Base-by-base conservation (phyloP, 2,888 invertebrate species). In the Osedax frankpressi region DNA sequence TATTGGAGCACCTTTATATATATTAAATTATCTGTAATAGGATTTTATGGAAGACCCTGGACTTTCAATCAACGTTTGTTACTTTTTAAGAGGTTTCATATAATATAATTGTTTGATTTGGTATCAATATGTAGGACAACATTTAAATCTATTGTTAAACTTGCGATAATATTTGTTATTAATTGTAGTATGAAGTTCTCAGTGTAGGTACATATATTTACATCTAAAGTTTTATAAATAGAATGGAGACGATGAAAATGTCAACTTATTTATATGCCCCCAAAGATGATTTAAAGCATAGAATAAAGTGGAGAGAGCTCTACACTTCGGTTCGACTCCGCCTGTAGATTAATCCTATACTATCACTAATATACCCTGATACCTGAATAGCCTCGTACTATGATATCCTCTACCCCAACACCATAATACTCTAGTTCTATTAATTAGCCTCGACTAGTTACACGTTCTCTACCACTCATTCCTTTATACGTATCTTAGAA, bases 181-280 rank as follows among this genome's bases (percentile, higher is more conserved):
- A n/a, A n/a, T n/a, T n/a, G n/a, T n/a, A n/a, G n/a, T n/a, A n/a
- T n/a, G n/a, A n/a, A n/a, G n/a, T n/a, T n/a, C n/a, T n/a, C n/a
- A n/a, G n/a, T n/a, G n/a, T n/a, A n/a, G n/a, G n/a, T n/a, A n/a
- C n/a, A n/a, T n/a, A n/a, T n/a, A n/a, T n/a, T n/a, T n/a, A n/a
- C n/a, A n/a, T n/a, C n/a, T n/a, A 70, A 25, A 3, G 27, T 72
- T 14, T 24, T 3, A 19, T 27, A 79, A 81, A 65, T 80, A 93
- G 94, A 83, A 88, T 97, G 84, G 92, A 93, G 82, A 92, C 91
- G 87, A 92, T 95, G 91, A 93, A 92, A 6, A 91, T 98, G 91
- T 94, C 94, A 82, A 94, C 95, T 26, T 98, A 98, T 84, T 89
- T 98, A 65, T 99, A 98, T 84, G 98, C 97, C 1, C 98, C 98